Percentiles rank a stretch among this genome's conserved stretches.
Conservation (phyloP, 2,888 invertebrate genomes). For the Agonopterix subpropinquella region DNA sequence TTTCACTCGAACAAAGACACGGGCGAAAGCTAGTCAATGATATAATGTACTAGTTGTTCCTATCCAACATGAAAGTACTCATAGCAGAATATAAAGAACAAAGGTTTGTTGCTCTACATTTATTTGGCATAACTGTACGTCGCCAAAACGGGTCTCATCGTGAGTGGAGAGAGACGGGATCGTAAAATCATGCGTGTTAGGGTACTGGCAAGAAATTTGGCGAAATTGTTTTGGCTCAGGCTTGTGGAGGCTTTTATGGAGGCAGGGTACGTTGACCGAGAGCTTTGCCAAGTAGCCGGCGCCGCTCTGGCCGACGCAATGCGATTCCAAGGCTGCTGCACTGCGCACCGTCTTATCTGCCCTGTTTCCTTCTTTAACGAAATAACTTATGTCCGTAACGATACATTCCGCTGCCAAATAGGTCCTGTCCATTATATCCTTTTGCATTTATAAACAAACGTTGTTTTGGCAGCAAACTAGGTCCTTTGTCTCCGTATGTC, state of each 20-base stretch:
- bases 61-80: too few relatives aligned
- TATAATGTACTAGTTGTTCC: too few relatives aligned
- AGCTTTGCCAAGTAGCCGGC: constrained; percentile 68
- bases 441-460: constrained; percentile 10
- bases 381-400: constrained; percentile 50
- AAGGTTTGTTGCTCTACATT: too few relatives aligned
- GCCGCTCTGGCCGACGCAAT: constrained; percentile 66
- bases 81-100: too few relatives aligned
- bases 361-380: constrained; percentile 38
- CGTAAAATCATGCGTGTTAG: constrained; percentile 68
- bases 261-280: constrained; percentile 66
- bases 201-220: constrained; percentile 67
- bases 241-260: constrained; percentile 66
- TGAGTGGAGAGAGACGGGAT: constrained; percentile 42
- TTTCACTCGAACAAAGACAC: too few relatives aligned
- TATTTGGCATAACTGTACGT: constrained; percentile 7
- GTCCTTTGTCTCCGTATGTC: too few relatives aligned
- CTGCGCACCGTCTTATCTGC: constrained; percentile 59
- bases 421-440: constrained; percentile 26
- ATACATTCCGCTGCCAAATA: constrained; percentile 55
- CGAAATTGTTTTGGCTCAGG: constrained; percentile 70
- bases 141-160: constrained; percentile 38
- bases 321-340: constrained; percentile 59
- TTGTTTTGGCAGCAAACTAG: constrained; percentile 5
- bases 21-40: too few relatives aligned